Conservation (phyloP, 2,888 invertebrate genomes). For the Rutpela maculata region DNA sequence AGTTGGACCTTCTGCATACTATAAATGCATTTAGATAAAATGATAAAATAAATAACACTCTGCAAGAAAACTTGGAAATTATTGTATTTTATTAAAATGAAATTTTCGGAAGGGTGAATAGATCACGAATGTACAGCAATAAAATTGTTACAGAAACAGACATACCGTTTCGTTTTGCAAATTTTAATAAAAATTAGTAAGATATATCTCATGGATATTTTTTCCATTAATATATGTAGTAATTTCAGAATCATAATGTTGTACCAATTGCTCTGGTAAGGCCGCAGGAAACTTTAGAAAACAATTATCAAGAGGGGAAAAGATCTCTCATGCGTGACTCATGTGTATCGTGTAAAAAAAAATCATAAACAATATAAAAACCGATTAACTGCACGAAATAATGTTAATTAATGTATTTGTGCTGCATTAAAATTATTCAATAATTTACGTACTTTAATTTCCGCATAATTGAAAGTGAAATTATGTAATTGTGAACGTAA, state of each 20-base stretch:
- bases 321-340: slow-evolving; percentile 38
- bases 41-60: too few relatives aligned
- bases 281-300: slow-evolving; percentile 35
- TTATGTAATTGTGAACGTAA: slow-evolving; percentile 58
- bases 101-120: too few relatives aligned
- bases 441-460: slow-evolving; percentile 54
- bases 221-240: too few relatives aligned
- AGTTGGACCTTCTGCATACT: too few relatives aligned
- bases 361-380: slow-evolving; percentile 25
- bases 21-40: too few relatives aligned
- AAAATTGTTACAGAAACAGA: too few relatives aligned
- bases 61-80: too few relatives aligned
- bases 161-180: too few relatives aligned
- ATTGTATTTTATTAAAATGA: too few relatives aligned
- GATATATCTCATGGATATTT: not conserved
- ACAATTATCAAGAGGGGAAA: slow-evolving; percentile 43
- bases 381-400: slow-evolving; percentile 34
- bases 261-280: slow-evolving; percentile 14
- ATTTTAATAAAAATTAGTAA: too few relatives aligned
- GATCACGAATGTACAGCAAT: too few relatives aligned
- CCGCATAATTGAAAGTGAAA: slow-evolving; percentile 57
- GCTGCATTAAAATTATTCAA: slow-evolving; percentile 49
- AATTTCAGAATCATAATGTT: not conserved
- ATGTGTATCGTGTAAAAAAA: slow-evolving; percentile 31
- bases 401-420: slow-evolving; percentile 45